Base-by-base conservation (phyloP, 2,113 vertebrate genomes). In the Lepisosteus oculatus region DNA sequence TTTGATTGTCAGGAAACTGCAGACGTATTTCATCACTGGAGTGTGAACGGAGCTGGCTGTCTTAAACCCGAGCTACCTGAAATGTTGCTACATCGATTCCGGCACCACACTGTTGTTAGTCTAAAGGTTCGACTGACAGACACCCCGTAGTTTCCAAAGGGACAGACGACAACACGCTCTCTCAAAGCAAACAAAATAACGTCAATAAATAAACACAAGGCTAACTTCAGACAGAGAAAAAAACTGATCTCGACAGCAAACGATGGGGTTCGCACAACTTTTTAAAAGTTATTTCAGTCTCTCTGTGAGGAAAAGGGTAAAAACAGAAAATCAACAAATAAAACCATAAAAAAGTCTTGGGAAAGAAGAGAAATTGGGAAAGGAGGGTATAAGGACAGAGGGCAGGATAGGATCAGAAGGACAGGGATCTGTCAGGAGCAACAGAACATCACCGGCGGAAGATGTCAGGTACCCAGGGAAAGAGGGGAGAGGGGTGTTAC, bases 151-250 rank as follows among this genome's bases (percentile, higher is more conserved):
- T 51, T 5, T 51, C 5, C 47, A 51, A 51, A 51, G 47, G 5
- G 5, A 51, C 5, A 51, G 5, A 51, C 47, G 1, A 51, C 9
- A 51, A 1, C 47, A 51, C 47, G 47, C 29, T 29, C 29, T 29
- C 29, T 29, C 29, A 29, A 29, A 29, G 9, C 9, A 51, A 9
- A 51, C 5, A 9, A 51, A 5, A 51, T 2, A 76, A 61, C 61
- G 12, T 68, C 41, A 65, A 57, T 66, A 76, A 65, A 76, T 67
- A 67, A 65, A 12, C 14, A 70, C 41, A 6, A 2, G 13, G 47
- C 9, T 57, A 57, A 59, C n/a, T 29, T 59, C n/a, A 57, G 56
- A 45, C 11, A 9, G 43, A 51, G 15, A 51, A 15, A 15, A 67
- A 55, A 55, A 55, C 8, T 7, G 43, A 13, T 43, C 64, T 54